phyloP scores from a whole-genome alignment of 2,113 vertebrate species.

The Semnornis frantzii region DNA sequence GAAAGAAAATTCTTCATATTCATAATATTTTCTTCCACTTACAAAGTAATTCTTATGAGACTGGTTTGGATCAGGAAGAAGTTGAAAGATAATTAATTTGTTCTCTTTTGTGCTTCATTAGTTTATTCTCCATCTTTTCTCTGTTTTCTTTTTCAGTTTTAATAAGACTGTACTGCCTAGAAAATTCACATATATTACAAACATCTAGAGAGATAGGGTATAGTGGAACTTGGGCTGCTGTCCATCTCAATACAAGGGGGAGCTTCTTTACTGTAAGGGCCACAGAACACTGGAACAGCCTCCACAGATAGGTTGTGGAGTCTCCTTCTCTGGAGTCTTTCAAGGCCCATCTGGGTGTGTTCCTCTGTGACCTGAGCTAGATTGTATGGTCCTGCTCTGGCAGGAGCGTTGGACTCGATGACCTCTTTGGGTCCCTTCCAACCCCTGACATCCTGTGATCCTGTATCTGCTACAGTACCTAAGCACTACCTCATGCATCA shows the following conservation, averaged over 20 bases:
- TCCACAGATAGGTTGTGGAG: no score
- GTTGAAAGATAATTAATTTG: neutral
- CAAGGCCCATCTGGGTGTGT: no score
- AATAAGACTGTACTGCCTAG: neutral
- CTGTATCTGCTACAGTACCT: neutral
- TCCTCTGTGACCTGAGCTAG: no score
- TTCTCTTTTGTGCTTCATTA: neutral
- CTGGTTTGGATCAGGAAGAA: neutral
- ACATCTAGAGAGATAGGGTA: neutral
- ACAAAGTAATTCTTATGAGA: neutral
- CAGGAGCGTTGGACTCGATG: no score
- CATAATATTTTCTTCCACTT: neutral
- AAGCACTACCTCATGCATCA: neutral
- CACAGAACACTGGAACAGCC: no score
- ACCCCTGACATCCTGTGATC: no score
- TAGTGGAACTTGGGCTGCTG: neutral
- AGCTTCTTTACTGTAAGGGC: no score
- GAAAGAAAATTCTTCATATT: neutral
- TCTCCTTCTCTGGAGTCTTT: no score
- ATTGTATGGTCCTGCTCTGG: no score
- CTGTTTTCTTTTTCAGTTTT: neutral
- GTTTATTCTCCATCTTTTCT: neutral
- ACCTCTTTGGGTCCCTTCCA: no score
- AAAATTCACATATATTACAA: neutral
- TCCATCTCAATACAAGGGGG: no score